Conservation (phyloP, 2,113 vertebrate species). For the Lepisosteus osseus region DNA sequence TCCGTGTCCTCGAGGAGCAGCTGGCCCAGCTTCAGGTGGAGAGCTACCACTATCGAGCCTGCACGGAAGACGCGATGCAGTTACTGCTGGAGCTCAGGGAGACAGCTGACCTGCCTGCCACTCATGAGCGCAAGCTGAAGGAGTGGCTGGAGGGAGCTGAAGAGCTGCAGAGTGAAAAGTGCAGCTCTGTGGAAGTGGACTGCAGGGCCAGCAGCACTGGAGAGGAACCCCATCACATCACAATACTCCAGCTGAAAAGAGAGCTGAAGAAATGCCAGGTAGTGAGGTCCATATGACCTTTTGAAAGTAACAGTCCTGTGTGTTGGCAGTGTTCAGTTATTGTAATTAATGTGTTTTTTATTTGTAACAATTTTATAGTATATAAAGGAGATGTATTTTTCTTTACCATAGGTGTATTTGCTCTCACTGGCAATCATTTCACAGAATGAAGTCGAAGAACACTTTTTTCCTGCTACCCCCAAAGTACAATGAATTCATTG, state of each 20-base stretch:
- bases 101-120: slow-evolving; percentile 46
- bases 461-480: too few relatives aligned
- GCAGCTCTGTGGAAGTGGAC: slow-evolving; percentile 33
- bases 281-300: slow-evolving; percentile 25
- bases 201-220: slow-evolving; percentile 22
- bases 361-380: too few relatives aligned
- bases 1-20: slow-evolving; percentile 61
- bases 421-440: too few relatives aligned
- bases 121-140: slow-evolving; percentile 60
- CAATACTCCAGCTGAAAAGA: slow-evolving; percentile 67
- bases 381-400: too few relatives aligned
- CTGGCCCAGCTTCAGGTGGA: slow-evolving; percentile 55
- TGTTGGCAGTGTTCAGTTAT: too few relatives aligned
- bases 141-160: slow-evolving; percentile 72
- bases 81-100: slow-evolving; percentile 66
- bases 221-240: slow-evolving; percentile 54
- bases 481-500: too few relatives aligned
- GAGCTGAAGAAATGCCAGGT: slow-evolving; percentile 83
- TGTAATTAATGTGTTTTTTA: too few relatives aligned
- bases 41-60: slow-evolving; percentile 59
- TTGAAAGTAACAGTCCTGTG: too few relatives aligned
- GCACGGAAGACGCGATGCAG: slow-evolving; percentile 69
- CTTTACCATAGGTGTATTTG: too few relatives aligned
- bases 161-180: slow-evolving; percentile 49
- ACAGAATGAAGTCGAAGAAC: too few relatives aligned